Base-by-base conservation (phyloP, 2,113 vertebrate species). In the Mobula birostris region DNA sequence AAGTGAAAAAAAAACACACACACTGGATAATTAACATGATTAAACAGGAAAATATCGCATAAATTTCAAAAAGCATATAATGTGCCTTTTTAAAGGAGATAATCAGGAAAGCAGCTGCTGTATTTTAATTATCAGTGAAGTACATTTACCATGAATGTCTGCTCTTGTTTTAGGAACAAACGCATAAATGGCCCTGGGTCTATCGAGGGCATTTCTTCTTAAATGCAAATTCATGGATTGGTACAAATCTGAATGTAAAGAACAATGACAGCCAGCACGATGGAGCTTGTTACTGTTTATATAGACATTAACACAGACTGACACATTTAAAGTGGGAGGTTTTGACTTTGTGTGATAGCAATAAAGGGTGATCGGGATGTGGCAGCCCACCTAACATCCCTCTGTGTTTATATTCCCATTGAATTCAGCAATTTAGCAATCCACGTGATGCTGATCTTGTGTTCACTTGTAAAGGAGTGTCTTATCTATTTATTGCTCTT, bases 41-140 rank as follows among this genome's bases (percentile, higher is more conserved):
- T 58, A 85, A 85, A 85, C 8, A 85, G 21, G 7, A 29, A 24
- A 72, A 58, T 24, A 56, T 83, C 12, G 2, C n/a, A 29, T 61
- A 85, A 61, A 61, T 85, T 58, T 85, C 21, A 58, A 85, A 85
- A 2, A 29, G 24, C 24, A 58, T 85, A 61, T 24, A 85, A 85
- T 11, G 40, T 27, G 29, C 40, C 17, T 21, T 48, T 85, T 85
- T 58, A 85, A 85, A 56, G 24, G 82, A 27, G 48, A 27, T 85
- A 85, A 56, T 24, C 48, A 85, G 82, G 19, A 58, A 48, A 85
- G 40, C 82, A 58, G 82, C 21, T 58, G 82, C 82, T 24, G 21
- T 58, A 85, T 85, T 85, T 85, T 58, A 85, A 48, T 85, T 56
- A 85, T 58, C 82, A 48, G 79, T 48, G 40, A 82, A 58, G 82